Conservation (phyloP, 2,888 invertebrate species). For the Blomia tropicalis region DNA sequence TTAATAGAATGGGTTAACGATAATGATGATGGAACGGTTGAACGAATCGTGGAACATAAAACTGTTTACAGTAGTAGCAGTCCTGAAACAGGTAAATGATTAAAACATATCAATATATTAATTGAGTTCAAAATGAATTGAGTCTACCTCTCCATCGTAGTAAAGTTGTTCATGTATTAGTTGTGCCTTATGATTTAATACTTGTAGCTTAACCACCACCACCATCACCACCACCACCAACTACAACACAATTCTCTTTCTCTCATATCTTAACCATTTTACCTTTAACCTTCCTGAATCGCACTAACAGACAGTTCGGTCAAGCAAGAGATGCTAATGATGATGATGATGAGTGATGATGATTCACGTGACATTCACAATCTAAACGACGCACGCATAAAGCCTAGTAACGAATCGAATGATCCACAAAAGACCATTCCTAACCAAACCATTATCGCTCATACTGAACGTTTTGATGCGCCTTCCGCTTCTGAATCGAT, state of each 20-base stretch:
- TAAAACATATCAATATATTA: background rate
- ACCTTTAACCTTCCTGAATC: background rate
- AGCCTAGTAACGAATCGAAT: background rate
- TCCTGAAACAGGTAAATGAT: background rate
- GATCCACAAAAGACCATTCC: background rate
- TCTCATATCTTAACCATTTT: too few species aligned
- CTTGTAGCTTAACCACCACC: too few species aligned
- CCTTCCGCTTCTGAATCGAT: background rate
- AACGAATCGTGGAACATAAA: constrained; percentile 29
- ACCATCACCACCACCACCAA: too few species aligned
- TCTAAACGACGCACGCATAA: too few species aligned
- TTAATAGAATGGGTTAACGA: constrained; percentile 30
- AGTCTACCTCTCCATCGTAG: too few species aligned
- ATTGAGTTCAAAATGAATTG: too few species aligned
- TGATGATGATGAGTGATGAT: too few species aligned
- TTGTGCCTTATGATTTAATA: too few species aligned
- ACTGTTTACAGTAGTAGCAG: constrained; percentile 21
- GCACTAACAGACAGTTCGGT: background rate
- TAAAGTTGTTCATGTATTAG: too few species aligned
- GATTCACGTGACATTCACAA: too few species aligned
- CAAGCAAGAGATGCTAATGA: background rate
- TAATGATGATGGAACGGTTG: constrained; percentile 27
- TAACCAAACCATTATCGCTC: background rate
- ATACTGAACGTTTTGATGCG: too few species aligned
- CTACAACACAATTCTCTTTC: too few species aligned